A percentile compares a stretch with the other conserved stretches of the same genome.
These are phyloP conservation scores for Papilio aristodemus DNA, from an alignment of 1,140 invertebrate species.

Conservation along the genomic window DNA sequence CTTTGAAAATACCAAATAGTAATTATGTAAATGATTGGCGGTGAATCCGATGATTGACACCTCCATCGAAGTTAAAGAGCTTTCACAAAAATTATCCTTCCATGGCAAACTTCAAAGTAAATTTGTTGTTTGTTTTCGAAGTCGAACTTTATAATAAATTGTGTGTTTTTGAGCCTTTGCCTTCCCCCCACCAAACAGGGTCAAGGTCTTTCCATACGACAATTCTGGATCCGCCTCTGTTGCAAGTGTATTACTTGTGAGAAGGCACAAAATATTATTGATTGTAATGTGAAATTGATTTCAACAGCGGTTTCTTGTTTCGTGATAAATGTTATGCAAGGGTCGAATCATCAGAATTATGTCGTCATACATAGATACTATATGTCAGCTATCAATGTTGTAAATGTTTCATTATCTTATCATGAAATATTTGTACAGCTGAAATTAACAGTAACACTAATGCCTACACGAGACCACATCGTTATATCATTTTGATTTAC, in stretches of 20 bases:
- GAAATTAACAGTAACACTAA: background rate
- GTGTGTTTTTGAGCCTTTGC: too few species aligned
- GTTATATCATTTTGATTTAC: background rate
- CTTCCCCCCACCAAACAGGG: too few species aligned
- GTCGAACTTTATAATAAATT: too few species aligned
- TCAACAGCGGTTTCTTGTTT: background rate
- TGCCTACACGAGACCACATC: background rate
- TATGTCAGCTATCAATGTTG: conserved; percentile 2
- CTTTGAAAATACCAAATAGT: background rate
- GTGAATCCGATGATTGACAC: too few species aligned
- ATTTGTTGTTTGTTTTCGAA: too few species aligned
- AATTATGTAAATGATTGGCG: conserved; percentile 9
- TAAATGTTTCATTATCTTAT: conserved; percentile 17
- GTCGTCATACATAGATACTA: background rate
- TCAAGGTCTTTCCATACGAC: too few species aligned
- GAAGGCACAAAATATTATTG: conserved; percentile 19
- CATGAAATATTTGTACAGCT: background rate
- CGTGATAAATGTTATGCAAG: background rate
- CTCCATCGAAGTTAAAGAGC: too few species aligned
- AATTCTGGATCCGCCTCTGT: too few species aligned
- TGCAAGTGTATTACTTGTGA: background rate
- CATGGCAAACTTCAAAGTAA: too few species aligned
- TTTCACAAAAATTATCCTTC: too few species aligned
- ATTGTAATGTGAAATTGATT: conserved; percentile 18
- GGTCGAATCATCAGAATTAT: conserved; percentile 5